Evolutionary conservation across 2,888 invertebrate genomes (phyloP), one percentile per base, ranked within the genome.

Genomic region (Sympetrum striolatum): DNA sequence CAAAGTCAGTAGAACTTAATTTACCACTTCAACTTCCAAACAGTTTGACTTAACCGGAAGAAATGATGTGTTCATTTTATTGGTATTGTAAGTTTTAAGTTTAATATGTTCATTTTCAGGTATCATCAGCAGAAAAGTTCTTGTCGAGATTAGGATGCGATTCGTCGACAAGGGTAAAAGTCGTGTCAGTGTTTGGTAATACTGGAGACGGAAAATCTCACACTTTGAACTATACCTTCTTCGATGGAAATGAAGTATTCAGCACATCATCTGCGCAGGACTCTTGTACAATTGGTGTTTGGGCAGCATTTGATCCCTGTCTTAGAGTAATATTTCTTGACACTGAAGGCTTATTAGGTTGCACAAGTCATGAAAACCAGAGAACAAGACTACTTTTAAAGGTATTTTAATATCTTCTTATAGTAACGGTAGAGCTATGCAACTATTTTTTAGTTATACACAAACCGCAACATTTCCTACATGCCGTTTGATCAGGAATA

Each of bases 151-250:
- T 96, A 39, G 94, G 94, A 86, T 95, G 95, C 90, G 94, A 94
- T 80, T 94, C 93, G 81, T 94, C 94, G 48, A 93, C 94, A 22
- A 96, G 95, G 93, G 95, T 97, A 22, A 97, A 97, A 94, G 97
- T 97, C 25, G 95, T 97, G 0, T 96, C 97, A 18, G 97, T 98
- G 92, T 97, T 97, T 94, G 98, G 98, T 3, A 97, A 97, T 93
- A 97, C 97, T 0, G 97, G 97, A 0, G 97, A 97, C 94, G 97
- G 97, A 2, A 97, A 97, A 94, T 97, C 97, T 3, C 95, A 96
- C 92, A 97, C 97, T 0, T 94, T 97, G 92, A 98, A 98, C 93
- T 95, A 97, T 92, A 95, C 95, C 6, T 96, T 96, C 93, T 96
- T 96, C 93, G 93, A 95, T 92, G 96, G 96, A 0, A 94, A 94